Evolutionary conservation across 2,113 vertebrate genomes (phyloP), one percentile per base, ranked within the genome.

Genomic region (Cepphus grylle): DNA sequence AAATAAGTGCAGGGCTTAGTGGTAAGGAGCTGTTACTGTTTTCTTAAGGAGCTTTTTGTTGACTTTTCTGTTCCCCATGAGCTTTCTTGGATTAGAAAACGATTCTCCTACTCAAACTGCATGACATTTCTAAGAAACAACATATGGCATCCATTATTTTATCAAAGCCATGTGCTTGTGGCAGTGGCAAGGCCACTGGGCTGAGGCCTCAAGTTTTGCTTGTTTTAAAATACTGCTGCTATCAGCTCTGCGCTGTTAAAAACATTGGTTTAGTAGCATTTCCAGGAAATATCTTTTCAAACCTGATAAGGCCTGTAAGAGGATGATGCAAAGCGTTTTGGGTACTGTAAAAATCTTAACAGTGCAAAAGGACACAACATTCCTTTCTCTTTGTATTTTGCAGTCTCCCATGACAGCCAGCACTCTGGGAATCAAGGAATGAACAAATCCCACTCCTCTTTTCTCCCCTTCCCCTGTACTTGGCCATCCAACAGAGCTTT

Each of bases 71-170:
- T 55, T 91, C 81, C 45, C 49, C 66, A 62, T 90, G 91, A 87
- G 94, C 84, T 89, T 93, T 95, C 78, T 85, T 88, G 81, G 84
- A 93, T 80, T 82, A 85, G 65, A 94, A 96, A 94, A 82, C 86
- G 10, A 88, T 93, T 94, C 77, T 89, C 19, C 62, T 89, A n/a
- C 73, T 95, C 92, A 72, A 91, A 91, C 83, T 76, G 77, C 70
- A 79, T 89, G 73, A 92, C 70, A 95, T 91, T 94, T 95, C 91
- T 97, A 89, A 91, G 95, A 87, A 96, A 63, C 83, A 89, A 79
- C 94, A 97, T 91, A 91, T 95, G 94, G 84, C 42, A 93, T 90
- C 61, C 58, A 97, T 97, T 97, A 96, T 65, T 95, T 85, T 95
- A 93, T 94, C 81, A 89, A 89, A 94, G 66, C 49, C 1, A 1